Percentiles rank a stretch among this genome's conserved stretches.
Evolutionary conservation across 2,113 vertebrate genomes (phyloP).

Genomic region (Corvus cornix): DNA sequence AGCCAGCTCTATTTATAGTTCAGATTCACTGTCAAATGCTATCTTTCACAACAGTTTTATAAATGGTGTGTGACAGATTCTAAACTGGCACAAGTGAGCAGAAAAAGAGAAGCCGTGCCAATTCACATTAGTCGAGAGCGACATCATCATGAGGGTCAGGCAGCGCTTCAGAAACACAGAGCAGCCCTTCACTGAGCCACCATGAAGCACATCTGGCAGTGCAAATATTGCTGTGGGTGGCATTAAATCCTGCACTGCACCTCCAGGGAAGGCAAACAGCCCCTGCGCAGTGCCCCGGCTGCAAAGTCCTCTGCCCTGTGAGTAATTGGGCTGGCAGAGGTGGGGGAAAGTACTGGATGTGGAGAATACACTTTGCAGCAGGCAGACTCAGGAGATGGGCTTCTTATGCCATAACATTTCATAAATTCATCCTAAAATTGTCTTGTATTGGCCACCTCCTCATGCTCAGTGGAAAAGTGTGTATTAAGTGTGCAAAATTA

Average conservation of each 20-base stretch:
- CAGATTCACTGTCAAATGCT: slow-evolving; percentile 38
- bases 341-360: background rate
- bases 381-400: background rate
- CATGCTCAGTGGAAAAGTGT: background rate
- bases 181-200: background rate
- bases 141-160: background rate
- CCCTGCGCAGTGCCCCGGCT: accelerated
- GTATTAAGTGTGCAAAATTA: background rate
- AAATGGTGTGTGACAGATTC: slow-evolving; percentile 26
- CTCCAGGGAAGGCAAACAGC: background rate
- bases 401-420: accelerated
- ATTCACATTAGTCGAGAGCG: accelerated
- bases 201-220: background rate
- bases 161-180: background rate
- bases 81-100: background rate
- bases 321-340: background rate
- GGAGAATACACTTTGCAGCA: background rate
- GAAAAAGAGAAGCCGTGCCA: background rate
- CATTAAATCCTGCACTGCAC: background rate
- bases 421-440: background rate
- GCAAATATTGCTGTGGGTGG: background rate
- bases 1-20: slow-evolving; percentile 57
- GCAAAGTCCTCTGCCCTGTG: background rate
- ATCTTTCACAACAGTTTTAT: slow-evolving; percentile 29
- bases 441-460: accelerated